Conservation (phyloP, 2,888 invertebrate species). For the Xestia xanthographa region DNA sequence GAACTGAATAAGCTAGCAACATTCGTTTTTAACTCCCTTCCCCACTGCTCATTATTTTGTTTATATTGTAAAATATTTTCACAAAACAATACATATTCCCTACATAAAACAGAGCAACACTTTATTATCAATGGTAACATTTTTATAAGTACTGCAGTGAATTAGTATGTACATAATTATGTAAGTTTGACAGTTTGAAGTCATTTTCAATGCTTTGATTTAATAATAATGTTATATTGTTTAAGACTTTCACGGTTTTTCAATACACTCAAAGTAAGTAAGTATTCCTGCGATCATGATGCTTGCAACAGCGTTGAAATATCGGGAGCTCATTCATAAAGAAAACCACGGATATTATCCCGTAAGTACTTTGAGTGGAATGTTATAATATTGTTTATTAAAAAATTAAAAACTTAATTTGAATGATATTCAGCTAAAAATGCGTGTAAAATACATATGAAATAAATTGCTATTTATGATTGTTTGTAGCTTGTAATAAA, state of each 20-base stretch:
- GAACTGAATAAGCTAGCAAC: neutral
- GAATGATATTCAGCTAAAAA: neutral
- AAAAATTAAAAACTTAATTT: no score
- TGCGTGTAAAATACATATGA: neutral
- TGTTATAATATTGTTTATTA: no score
- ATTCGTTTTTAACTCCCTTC: neutral
- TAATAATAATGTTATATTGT: neutral
- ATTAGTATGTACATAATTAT: neutral
- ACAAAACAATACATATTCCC: neutral
- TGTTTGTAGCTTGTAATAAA: neutral
- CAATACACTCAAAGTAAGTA: no score
- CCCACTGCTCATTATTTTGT: neutral
- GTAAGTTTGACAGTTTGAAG: neutral
- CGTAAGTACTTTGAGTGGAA: no score
- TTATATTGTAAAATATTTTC: neutral
- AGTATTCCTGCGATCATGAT: no score
- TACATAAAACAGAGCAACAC: neutral
- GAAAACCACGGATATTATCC: no score
- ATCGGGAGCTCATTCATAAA: no score
- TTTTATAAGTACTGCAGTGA: conserved; percentile 32
- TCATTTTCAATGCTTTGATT: neutral
- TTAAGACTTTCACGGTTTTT: no score
- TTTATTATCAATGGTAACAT: conserved; percentile 19
- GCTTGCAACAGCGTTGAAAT: no score
- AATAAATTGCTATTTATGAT: neutral